Evolutionary conservation across 2,888 invertebrate genomes (phyloP).

Genomic region (Alviniconcha strummeri): DNA sequence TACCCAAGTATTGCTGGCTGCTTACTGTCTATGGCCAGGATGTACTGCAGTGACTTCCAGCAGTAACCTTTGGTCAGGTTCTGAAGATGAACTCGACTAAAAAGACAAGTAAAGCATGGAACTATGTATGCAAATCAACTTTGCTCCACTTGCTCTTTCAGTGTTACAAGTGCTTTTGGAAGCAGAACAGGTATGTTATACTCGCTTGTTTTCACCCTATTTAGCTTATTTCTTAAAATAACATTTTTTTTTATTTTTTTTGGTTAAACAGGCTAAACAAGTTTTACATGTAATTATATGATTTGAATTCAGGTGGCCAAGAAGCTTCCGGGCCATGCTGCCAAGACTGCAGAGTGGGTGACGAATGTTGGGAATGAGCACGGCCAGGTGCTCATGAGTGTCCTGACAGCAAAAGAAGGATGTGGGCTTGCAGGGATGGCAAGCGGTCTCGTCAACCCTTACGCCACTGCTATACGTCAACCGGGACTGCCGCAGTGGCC

Average conservation of each 20-base stretch:
- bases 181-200: too few relatives aligned
- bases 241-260: too few relatives aligned
- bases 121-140: too few relatives aligned
- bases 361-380: constrained; percentile 53
- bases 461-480: constrained; percentile 53
- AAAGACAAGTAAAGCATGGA: constrained; percentile 42
- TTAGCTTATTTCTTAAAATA: too few relatives aligned
- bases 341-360: constrained; percentile 47
- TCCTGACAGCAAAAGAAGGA: constrained; percentile 48
- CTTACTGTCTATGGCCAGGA: background rate
- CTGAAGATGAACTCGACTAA: constrained; percentile 58
- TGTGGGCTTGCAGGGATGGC: constrained; percentile 44
- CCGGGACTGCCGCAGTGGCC: constrained; percentile 52
- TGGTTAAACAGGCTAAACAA: too few relatives aligned
- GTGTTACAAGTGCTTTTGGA: too few relatives aligned
- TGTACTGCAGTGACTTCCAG: too few relatives aligned
- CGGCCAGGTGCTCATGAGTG: constrained; percentile 49
- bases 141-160: too few relatives aligned
- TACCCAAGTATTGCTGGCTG: constrained; percentile 3
- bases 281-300: too few relatives aligned
- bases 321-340: constrained; percentile 44
- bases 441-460: constrained; percentile 43
- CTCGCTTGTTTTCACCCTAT: too few relatives aligned
- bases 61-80: constrained; percentile 47
- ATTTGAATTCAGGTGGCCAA: constrained; percentile 23